These are phyloP conservation scores for Cynocephalus volans DNA, from an alignment of 2,113 vertebrate species.

Conservation along the genomic window DNA sequence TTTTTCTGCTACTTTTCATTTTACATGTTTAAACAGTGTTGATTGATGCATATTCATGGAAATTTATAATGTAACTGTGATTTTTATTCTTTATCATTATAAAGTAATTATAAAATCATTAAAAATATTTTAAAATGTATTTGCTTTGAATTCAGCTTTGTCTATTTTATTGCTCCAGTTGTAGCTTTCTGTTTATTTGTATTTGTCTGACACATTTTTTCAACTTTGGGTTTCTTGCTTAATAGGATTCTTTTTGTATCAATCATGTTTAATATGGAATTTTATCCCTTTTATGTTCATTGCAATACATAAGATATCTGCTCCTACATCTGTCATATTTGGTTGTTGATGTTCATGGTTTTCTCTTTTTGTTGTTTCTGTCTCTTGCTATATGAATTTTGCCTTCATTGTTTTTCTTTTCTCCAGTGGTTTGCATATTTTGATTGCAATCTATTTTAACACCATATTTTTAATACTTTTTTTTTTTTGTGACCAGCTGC, in stretches of 20 bases:
- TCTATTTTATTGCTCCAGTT: constrained; percentile 62
- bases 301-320: constrained; percentile 61
- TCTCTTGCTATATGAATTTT: constrained; percentile 36
- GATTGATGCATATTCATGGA: constrained; percentile 17
- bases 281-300: constrained; percentile 62
- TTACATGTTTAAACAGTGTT: constrained; percentile 46
- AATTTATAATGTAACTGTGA: constrained; percentile 26
- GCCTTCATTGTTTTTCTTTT: constrained; percentile 2
- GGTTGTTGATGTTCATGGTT: constrained; percentile 34
- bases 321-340: constrained; percentile 45
- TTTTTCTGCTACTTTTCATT: constrained; percentile 45
- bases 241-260: constrained; percentile 72
- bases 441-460: constrained; percentile 38
- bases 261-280: constrained; percentile 70
- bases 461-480: constrained; percentile 15
- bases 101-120: constrained; percentile 72
- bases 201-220: constrained; percentile 44
- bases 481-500: too few species aligned
- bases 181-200: constrained; percentile 68
- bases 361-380: constrained; percentile 42
- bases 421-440: constrained; percentile 7
- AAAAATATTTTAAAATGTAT: constrained; percentile 52
- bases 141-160: constrained; percentile 65
- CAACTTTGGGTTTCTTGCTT: constrained; percentile 64
- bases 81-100: constrained; percentile 59